Evolutionary conservation across 2,113 vertebrate species (phyloP), one percentile per base, ranked within the genome.

Genomic region (Nerophis lumbriciformis): DNA sequence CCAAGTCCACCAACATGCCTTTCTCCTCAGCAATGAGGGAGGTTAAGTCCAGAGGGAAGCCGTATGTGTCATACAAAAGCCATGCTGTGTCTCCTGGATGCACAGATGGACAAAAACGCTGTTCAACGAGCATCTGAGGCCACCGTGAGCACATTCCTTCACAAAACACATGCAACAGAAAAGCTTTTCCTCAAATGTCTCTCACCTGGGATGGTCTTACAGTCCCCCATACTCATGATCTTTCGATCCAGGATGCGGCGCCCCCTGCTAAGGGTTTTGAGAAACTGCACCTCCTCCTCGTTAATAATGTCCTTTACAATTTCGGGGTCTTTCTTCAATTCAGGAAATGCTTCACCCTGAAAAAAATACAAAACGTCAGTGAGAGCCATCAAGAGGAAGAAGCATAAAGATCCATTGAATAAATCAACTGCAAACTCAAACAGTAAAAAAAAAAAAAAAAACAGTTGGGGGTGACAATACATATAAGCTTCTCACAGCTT

Each of bases 291-390:
- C 79, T 99, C 97, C 59, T 99, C 97, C 73, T 99, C 97, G 56
- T 99, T 99, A 57, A 99, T 93, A 38, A 99, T 89, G 69, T 99
- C 97, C 75, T 98, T 99, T 63, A 99, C 95, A 90, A 94, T 89
- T n/a, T 98, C 95, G 3, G 96, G 96, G 69, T 99, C 97, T 80
- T 96, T 99, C 81, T 88, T 96, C 65, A 99, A 79, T 83, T 99
- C 96, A 2, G 97, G 97, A 83, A 99, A 99, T 0, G 96, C 97
- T 21, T 94, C 81, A 3, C 97, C 97, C 96, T 99, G 73, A 61
- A 67, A 72, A 4, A 28, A 45, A 1, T 10, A 53, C 49, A 57
- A 11, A 47, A 47, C 35, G n/a, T 38, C 10, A 48, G 37, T 3
- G 6, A 8, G 50, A 56, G 6, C 6, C 9, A 6, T 10, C 12